Evolutionary conservation across 2,797 vertebrate genomes (phyloP).

Genomic region (Prunella strophiata): DNA sequence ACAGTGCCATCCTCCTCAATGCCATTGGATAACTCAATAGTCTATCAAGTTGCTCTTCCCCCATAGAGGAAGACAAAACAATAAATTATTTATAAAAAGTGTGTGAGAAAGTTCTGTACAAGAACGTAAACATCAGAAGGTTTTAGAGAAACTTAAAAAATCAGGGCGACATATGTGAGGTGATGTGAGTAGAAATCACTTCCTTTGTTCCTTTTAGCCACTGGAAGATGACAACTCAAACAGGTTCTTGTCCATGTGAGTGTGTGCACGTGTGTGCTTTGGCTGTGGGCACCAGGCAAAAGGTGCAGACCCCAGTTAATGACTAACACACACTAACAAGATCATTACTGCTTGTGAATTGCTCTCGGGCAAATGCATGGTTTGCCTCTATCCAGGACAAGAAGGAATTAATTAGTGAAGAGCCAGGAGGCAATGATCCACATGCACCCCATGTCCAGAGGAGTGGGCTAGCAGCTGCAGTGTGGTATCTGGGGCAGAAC

Average conservation of each 20-base stretch:
- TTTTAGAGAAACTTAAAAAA: too few relatives aligned
- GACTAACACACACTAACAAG: neutral
- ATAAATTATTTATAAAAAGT: too few relatives aligned
- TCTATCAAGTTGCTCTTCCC: too few relatives aligned
- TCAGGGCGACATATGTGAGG: too few relatives aligned
- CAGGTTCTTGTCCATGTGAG: too few relatives aligned
- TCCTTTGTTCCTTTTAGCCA: neutral
- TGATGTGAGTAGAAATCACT: neutral
- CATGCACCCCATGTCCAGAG: rapidly evolving
- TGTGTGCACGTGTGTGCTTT: neutral
- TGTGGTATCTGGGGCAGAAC: neutral
- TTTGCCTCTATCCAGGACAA: neutral
- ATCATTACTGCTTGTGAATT: neutral
- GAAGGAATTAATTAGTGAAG: neutral
- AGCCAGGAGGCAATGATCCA: neutral
- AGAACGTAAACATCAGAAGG: too few relatives aligned
- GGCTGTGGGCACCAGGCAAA: neutral
- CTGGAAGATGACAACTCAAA: neutral
- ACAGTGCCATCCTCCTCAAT: too few relatives aligned
- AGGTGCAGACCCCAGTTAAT: neutral
- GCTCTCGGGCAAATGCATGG: neutral
- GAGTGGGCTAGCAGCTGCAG: neutral
- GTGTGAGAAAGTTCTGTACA: too few relatives aligned
- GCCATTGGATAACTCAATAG: too few relatives aligned
- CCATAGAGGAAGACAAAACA: too few relatives aligned